Base-by-base conservation (phyloP, 2,797 vertebrate genomes). In the Tapirus indicus region DNA sequence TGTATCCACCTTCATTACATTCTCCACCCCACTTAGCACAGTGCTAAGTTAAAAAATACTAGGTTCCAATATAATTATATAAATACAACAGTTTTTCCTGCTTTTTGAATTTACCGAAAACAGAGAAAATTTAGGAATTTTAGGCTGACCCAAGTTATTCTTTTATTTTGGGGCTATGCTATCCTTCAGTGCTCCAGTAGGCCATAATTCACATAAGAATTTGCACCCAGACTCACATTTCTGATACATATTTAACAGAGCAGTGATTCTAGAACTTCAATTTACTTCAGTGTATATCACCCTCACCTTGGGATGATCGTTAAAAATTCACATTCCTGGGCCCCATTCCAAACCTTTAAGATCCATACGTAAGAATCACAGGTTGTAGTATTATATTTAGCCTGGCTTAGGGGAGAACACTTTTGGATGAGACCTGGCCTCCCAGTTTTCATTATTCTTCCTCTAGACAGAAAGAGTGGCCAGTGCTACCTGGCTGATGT, bases 211-310 rank as follows among this genome's bases (percentile, higher is more conserved):
- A 58, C 7, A 6, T 85, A 85, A 85, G 49, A 91, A 68, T 97
- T 58, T 82, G 62, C 6, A 94, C 6, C 49, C 6, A 49, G 5
- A 66, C 54, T 1, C 41, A 66, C 10, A 75, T 74, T 91, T 87
- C 47, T 77, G 79, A 89, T 62, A 82, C 25, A 29, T 35, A 85
- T 75, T 96, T 92, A 93, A 89, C n/a, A 66, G 27, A 89, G 38
- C 12, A 91, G 18, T 60, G 29, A n/a, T 77, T 87, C 38, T 79
- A 84, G 47, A 84, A 87, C 47, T 66, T 85, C 38, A 38, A 38
- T 38, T 38, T 29, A 75, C n/a, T 86, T 54, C 35, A 77, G n/a
- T 62, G 12, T 69, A 14, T 64, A 72, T 77, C 52, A 94, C 58
- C 10, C 27, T 93, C 23, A 90, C 56, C 27, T 95, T 95, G 66